A percentile compares a stretch with the other conserved stretches of the same genome.
Conservation (phyloP, 1,140 invertebrate genomes). For the Papilio polyxenes region DNA sequence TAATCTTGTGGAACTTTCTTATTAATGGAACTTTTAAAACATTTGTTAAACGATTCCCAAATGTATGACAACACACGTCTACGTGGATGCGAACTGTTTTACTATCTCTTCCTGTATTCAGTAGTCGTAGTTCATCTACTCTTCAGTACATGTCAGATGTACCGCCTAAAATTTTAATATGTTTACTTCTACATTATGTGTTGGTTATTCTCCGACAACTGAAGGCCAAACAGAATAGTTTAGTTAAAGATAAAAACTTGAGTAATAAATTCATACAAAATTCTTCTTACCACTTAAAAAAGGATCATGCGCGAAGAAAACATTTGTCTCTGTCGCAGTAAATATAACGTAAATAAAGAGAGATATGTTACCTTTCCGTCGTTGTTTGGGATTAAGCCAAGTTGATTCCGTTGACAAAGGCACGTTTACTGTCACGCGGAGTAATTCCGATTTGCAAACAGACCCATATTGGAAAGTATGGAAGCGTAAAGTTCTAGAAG, state of each 20-base stretch:
- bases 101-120: too few species aligned
- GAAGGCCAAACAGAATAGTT: neutral
- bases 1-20: conserved; percentile 60
- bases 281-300: neutral
- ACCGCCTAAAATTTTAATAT: neutral
- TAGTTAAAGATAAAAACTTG: neutral
- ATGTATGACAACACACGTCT: neutral
- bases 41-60: neutral
- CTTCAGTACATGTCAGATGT: neutral
- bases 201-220: neutral
- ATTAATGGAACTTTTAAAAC: conserved; percentile 1
- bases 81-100: neutral
- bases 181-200: neutral
- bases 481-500: conserved; percentile 53
- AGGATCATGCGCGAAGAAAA: conserved; percentile 42
- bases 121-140: neutral
- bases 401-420: conserved; percentile 63
- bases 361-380: conserved; percentile 64
- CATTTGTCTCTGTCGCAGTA: conserved; percentile 59
- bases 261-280: neutral
- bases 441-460: conserved; percentile 55
- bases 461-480: conserved; percentile 55
- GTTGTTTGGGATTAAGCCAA: conserved; percentile 71
- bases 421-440: conserved; percentile 57
- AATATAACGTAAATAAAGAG: conserved; percentile 65